Evolutionary conservation across 2,797 vertebrate species (phyloP).

Genomic region (Odontamblyopus lacepedii): DNA sequence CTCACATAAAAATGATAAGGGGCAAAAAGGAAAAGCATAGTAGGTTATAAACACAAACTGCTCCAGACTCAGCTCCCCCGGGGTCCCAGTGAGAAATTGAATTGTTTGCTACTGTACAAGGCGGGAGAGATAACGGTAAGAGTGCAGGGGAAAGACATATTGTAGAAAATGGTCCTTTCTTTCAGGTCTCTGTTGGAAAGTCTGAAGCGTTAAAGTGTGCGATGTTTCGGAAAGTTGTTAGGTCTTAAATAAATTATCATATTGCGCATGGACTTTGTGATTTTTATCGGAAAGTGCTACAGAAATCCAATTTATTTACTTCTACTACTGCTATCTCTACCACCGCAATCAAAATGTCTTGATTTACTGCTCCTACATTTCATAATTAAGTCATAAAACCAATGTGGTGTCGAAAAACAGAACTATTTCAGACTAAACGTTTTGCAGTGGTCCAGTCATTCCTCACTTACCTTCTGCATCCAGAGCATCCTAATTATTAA

Average conservation of each 20-base stretch:
- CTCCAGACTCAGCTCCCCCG: conserved; percentile 13
- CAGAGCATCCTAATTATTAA: no score
- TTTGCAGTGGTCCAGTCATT: no score
- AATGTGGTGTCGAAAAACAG: no score
- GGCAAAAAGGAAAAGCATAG: conserved; percentile 17
- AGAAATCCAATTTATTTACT: no score
- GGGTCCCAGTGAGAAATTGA: conserved; percentile 33
- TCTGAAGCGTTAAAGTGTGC: not conserved
- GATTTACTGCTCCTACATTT: no score
- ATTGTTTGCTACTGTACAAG: conserved; percentile 23
- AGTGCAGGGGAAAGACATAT: conserved; percentile 19
- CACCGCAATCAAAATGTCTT: no score
- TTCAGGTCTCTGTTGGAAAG: conserved; percentile 35
- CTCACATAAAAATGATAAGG: conserved; percentile 20
- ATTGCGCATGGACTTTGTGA: no score
- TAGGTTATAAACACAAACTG: conserved; percentile 23
- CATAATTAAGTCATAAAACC: no score
- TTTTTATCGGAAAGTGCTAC: no score
- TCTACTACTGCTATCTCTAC: no score
- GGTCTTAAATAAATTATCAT: not conserved
- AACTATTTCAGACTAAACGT: no score
- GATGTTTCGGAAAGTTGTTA: not conserved
- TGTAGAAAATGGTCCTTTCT: conserved; percentile 42
- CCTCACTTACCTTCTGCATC: no score
- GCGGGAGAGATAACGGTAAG: conserved; percentile 36